Conservation (phyloP, 2,888 invertebrate species). For the Osmoderma eremita region DNA sequence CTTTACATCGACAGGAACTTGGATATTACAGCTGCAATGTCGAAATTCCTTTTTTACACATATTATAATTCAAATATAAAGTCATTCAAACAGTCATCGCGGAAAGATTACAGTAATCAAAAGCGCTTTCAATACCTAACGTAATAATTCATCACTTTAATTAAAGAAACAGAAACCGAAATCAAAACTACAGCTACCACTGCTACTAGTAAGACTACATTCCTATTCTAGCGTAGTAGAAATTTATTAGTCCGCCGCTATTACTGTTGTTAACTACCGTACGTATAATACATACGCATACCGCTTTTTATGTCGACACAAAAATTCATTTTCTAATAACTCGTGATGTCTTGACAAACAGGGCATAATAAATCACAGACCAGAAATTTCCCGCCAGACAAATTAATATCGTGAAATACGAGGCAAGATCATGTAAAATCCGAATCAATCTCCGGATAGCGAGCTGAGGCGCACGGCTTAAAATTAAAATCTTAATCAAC, state of each 20-base stretch:
- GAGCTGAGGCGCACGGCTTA: neutral
- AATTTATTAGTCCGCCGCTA: slow-evolving; percentile 11
- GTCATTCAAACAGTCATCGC: neutral
- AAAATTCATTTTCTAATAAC: slow-evolving; percentile 35
- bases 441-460: slow-evolving; percentile 18
- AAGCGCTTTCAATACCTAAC: slow-evolving; percentile 3
- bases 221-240: slow-evolving; percentile 10
- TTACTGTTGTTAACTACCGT: slow-evolving; percentile 24
- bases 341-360: slow-evolving; percentile 22
- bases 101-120: neutral
- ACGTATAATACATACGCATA: slow-evolving; percentile 14
- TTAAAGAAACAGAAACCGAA: slow-evolving; percentile 13
- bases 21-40: too few species aligned
- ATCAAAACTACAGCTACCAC: slow-evolving; percentile 12
- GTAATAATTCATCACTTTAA: slow-evolving; percentile 8
- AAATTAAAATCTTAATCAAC: slow-evolving; percentile 33
- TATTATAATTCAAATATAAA: neutral
- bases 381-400: slow-evolving; percentile 26
- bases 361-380: slow-evolving; percentile 13
- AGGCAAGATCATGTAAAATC: slow-evolving; percentile 29
- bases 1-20: too few species aligned
- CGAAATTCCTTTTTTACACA: too few species aligned
- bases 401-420: slow-evolving; percentile 32
- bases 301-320: slow-evolving; percentile 7
- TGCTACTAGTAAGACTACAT: slow-evolving; percentile 8